Base-by-base conservation (phyloP, 2,113 vertebrate genomes). In the Crocuta crocuta region DNA sequence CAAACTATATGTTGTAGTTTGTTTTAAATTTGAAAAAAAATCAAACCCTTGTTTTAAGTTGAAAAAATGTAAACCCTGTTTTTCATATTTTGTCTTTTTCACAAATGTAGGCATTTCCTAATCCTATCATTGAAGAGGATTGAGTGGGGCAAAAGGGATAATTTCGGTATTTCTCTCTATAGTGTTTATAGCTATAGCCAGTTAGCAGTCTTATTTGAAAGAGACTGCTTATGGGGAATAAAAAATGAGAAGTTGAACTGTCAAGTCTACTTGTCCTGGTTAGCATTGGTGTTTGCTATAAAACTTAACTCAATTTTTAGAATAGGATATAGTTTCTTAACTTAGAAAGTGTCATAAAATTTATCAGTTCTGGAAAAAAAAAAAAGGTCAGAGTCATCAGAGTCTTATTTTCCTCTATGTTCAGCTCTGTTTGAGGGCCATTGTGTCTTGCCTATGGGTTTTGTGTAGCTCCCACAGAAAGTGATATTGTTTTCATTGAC, bases 121-220 rank as follows among this genome's bases (percentile, higher is more conserved):
- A 90, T 61, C n/a, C 15, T 55, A 10, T 17, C 31, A 21, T 82
- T 95, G 63, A 78, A 83, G 43, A 63, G 11, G 33, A 63, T 26
- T 13, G 35, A 45, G 10, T 2, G 28, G 28, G 8, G 45, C 0
- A 3, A 5, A 0, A 13, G 3, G 0, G 9, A 33, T 3, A 65
- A 55, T 88, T 3, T 71, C 10, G 66, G 11, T 71, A 61, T 78
- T 55, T 79, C 61, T 80, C 50, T 90, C 19, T 43, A 55, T 31
- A 45, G 45, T 66, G 88, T 94, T 90, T 83, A 19, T 3, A 48
- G 4, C 7, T 90, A 0, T 71, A 92, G 53, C 3, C 26, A 92
- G 61, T 95, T 89, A 61, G 31, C 11, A 76, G 19, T 65, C 86
- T 96, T 76, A 35, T 45, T 39, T 80, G 15, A 93, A 97, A 96